phyloP scores from a whole-genome alignment of 92 coral and sea anemone species.

The Palythoa grandiflora region DNA sequence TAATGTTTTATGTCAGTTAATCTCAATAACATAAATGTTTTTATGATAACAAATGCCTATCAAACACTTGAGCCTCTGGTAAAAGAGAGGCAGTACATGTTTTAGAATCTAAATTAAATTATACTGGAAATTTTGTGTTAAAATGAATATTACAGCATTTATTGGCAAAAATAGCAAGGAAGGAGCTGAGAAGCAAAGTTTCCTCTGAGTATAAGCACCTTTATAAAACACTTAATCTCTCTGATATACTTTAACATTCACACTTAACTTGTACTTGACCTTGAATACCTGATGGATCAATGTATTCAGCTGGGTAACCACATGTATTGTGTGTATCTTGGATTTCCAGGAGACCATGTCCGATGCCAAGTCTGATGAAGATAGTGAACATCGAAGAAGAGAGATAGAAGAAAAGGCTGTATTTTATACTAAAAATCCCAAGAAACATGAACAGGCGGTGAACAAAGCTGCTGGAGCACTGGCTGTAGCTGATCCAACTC shows the following conservation, averaged over 20 bases:
- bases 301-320: conserved; percentile 16
- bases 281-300: conserved; percentile 3
- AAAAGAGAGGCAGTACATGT: neutral
- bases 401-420: neutral
- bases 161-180: neutral
- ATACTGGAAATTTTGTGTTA: conserved; percentile 14
- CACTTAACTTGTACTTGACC: conserved; percentile 26
- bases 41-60: neutral
- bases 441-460: neutral
- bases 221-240: conserved; percentile 4
- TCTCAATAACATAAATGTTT: neutral
- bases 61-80: conserved; percentile 4
- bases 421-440: neutral
- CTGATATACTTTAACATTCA: conserved; percentile 14
- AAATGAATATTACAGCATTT: conserved; percentile 13
- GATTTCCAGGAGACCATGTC: conserved; percentile 2
- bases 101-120: neutral
- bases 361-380: neutral
- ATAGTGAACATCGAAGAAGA: conserved; percentile 18
- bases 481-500: neutral
- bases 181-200: neutral
- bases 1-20: conserved; percentile 11
- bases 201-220: conserved; percentile 8
- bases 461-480: neutral
- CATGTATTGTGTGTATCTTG: neutral